A percentile compares a stretch with the other conserved stretches of the same genome.
phyloP scores from a whole-genome alignment of 2,888 invertebrate species.

The Caenorhabditis sulstoni region DNA sequence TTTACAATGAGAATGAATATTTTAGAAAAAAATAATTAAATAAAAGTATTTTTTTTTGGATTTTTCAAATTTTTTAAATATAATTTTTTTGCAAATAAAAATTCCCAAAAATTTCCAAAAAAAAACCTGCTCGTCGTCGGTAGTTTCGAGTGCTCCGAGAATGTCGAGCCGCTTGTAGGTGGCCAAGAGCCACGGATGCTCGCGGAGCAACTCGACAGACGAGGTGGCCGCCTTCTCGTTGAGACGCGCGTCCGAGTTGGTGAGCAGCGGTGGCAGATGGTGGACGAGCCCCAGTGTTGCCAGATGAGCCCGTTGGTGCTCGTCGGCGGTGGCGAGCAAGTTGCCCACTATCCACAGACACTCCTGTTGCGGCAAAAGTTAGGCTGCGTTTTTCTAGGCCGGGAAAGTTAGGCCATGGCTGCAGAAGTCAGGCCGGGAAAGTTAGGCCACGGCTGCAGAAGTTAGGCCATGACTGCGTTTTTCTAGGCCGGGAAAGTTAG shows the following conservation, averaged over 20 bases:
- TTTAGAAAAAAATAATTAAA: not conserved
- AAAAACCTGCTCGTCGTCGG: constrained; percentile 1
- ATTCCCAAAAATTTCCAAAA: not conserved
- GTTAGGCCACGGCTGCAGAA: too few relatives aligned
- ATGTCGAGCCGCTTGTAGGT: constrained; percentile 15
- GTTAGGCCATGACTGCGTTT: too few relatives aligned
- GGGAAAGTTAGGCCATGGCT: too few relatives aligned
- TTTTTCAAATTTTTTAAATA: not conserved
- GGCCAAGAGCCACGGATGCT: constrained; percentile 40
- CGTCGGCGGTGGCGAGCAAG: constrained; percentile 47
- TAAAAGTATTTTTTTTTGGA: not conserved
- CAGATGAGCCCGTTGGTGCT: constrained; percentile 18
- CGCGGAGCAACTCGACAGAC: constrained; percentile 40
- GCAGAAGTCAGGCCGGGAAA: too few relatives aligned
- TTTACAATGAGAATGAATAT: too few relatives aligned
- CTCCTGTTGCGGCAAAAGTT: constrained; percentile 25
- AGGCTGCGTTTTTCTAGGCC: too few relatives aligned
- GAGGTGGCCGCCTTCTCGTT: constrained; percentile 52
- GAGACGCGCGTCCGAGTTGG: constrained; percentile 40
- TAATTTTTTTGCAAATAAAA: too few relatives aligned
- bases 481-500: too few relatives aligned
- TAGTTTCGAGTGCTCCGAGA: constrained; percentile 6
- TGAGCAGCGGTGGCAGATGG: constrained; percentile 28
- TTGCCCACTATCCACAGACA: constrained; percentile 59
- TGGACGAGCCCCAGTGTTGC: constrained; percentile 39